Evolutionary conservation across 2,113 vertebrate species (phyloP).

Genomic region (Perca schrenkii): DNA sequence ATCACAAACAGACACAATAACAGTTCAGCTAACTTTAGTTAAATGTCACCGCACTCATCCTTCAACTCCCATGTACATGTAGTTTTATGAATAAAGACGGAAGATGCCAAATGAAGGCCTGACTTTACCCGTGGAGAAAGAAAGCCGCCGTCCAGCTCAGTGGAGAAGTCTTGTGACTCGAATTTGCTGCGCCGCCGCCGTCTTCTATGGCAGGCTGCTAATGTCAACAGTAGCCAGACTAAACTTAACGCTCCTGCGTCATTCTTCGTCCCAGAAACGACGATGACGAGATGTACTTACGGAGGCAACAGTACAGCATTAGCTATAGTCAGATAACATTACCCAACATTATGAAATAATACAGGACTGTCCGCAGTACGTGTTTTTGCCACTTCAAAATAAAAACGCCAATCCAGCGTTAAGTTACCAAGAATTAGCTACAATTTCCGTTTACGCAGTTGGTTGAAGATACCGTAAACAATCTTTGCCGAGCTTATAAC

Average conservation of each 20-base stretch:
- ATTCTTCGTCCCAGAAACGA: not conserved
- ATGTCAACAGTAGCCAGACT: conserved; percentile 50
- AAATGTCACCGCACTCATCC: no score
- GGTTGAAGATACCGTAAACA: fast-evolving
- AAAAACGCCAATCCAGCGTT: not conserved
- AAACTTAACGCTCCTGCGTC: conserved; percentile 65
- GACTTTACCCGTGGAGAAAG: conserved; percentile 31
- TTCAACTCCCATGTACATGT: no score
- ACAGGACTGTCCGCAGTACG: not conserved
- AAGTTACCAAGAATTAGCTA: fast-evolving
- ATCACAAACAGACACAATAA: not conserved
- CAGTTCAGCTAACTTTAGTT: not conserved
- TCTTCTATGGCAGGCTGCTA: conserved; percentile 45
- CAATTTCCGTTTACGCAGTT: conserved; percentile 9
- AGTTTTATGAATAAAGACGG: not conserved
- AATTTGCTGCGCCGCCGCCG: conserved; percentile 47
- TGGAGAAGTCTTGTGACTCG: conserved; percentile 69
- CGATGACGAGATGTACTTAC: fast-evolving
- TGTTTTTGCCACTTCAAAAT: conserved; percentile 18
- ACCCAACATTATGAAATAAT: fast-evolving
- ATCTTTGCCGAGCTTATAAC: no score
- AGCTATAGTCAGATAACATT: fast-evolving
- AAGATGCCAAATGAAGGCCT: not conserved
- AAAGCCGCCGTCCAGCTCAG: not conserved
- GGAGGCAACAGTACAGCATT: fast-evolving